These are phyloP conservation scores for Dendronephthya gigantea DNA, from an alignment of 64 coral and sea anemone genomes.

Conservation along the genomic window DNA sequence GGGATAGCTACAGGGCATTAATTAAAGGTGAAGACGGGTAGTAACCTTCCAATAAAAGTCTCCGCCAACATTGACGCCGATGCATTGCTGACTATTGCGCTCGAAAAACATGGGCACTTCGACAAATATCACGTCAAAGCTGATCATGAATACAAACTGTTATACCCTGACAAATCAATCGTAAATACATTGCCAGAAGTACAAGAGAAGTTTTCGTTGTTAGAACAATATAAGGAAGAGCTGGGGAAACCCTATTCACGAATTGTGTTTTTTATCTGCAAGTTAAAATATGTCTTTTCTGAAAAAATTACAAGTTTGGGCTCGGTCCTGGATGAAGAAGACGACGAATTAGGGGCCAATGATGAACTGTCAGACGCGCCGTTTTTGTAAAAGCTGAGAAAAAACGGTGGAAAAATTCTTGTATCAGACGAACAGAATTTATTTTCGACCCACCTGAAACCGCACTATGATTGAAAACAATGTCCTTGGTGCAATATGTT, in stretches of 20 bases:
- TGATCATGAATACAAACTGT: background rate
- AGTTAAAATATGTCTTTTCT: background rate
- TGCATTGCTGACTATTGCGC: background rate
- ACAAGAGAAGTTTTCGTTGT: background rate
- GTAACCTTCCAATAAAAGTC: constrained; percentile 3
- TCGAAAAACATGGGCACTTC: constrained; percentile 1
- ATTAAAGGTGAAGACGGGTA: background rate
- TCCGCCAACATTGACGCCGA: background rate
- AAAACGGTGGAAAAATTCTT: background rate
- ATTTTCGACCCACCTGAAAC: background rate
- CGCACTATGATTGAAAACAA: background rate
- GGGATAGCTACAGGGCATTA: background rate
- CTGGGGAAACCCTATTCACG: constrained; percentile 8
- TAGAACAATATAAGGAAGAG: constrained; percentile 5
- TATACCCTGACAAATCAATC: constrained; percentile 2
- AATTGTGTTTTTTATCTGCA: constrained; percentile 1
- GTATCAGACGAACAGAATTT: constrained; percentile 1
- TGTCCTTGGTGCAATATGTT: background rate
- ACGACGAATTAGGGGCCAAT: background rate
- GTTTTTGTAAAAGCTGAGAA: background rate
- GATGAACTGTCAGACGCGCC: background rate
- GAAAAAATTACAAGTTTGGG: background rate
- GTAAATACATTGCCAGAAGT: background rate
- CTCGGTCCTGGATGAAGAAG: background rate
- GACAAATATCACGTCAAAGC: background rate